These are phyloP conservation scores for Orycteropus afer DNA, from an alignment of 2,113 vertebrate genomes.

Conservation along the genomic window DNA sequence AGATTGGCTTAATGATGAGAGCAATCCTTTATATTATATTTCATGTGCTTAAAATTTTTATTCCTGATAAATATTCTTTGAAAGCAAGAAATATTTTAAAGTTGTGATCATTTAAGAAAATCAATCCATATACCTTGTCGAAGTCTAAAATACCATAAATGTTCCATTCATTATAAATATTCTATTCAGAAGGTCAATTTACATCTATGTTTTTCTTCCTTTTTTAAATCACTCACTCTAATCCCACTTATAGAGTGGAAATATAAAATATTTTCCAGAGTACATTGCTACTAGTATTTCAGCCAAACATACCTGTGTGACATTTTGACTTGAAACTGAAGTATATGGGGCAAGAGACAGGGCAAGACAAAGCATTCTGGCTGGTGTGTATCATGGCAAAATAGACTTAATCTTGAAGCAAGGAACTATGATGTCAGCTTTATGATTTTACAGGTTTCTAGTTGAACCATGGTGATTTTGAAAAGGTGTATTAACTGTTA, in stretches of 20 bases:
- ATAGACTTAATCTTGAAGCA: not conserved
- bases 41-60: not conserved
- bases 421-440: not conserved
- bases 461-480: not conserved
- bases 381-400: not conserved
- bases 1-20: not conserved
- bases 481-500: not conserved
- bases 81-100: conserved; percentile 23
- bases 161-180: not conserved
- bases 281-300: not conserved
- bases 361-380: not conserved
- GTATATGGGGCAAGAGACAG: not conserved
- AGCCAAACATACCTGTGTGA: not conserved
- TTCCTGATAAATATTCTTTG: conserved; percentile 10
- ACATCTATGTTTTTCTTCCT: not conserved
- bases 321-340: not conserved
- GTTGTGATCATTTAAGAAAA: not conserved
- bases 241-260: not conserved
- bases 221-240: not conserved
- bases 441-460: not conserved
- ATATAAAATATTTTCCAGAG: not conserved
- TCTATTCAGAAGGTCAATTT: not conserved
- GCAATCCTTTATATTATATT: not conserved
- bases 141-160: not conserved
- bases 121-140: not conserved